Evolutionary conservation across 2,888 invertebrate genomes (phyloP).

Genomic region (Eupithecia tripunctaria): DNA sequence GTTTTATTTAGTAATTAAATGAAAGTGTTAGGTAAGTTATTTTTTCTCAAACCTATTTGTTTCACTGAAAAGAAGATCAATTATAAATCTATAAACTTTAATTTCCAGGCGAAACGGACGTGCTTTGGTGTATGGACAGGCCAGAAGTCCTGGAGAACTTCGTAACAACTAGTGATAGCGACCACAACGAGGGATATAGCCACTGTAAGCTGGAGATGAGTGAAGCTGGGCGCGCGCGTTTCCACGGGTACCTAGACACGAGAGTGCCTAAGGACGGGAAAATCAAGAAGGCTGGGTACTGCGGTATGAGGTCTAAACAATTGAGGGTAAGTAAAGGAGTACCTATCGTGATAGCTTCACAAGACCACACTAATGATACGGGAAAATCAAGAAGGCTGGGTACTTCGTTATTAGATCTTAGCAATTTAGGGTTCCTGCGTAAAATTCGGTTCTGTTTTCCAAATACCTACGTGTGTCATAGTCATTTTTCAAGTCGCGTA

Average conservation of each 20-base stretch:
- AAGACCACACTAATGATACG: not conserved
- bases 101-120: slow-evolving; percentile 87
- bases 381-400: no score
- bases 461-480: no score
- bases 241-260: slow-evolving; percentile 88
- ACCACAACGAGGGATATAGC: slow-evolving; percentile 92
- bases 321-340: slow-evolving; percentile 79
- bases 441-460: no score
- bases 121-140: slow-evolving; percentile 89
- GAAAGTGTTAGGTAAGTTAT: not conserved
- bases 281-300: slow-evolving; percentile 91
- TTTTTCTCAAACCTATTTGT: not conserved
- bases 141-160: slow-evolving; percentile 87
- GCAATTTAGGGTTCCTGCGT: slow-evolving; percentile 86
- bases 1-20: not conserved
- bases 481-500: no score
- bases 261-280: slow-evolving; percentile 92
- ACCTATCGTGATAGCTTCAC: not conserved
- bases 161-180: slow-evolving; percentile 90
- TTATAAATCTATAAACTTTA: not conserved
- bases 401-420: slow-evolving; percentile 88
- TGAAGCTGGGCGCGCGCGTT: slow-evolving; percentile 87
- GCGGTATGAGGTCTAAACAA: slow-evolving; percentile 89
- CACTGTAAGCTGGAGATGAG: slow-evolving; percentile 88
- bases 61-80: not conserved